A percentile compares a stretch with the other conserved stretches of the same genome.
These are phyloP conservation scores for Ciconia maguari DNA, from an alignment of 2,113 vertebrate species.

Conservation along the genomic window DNA sequence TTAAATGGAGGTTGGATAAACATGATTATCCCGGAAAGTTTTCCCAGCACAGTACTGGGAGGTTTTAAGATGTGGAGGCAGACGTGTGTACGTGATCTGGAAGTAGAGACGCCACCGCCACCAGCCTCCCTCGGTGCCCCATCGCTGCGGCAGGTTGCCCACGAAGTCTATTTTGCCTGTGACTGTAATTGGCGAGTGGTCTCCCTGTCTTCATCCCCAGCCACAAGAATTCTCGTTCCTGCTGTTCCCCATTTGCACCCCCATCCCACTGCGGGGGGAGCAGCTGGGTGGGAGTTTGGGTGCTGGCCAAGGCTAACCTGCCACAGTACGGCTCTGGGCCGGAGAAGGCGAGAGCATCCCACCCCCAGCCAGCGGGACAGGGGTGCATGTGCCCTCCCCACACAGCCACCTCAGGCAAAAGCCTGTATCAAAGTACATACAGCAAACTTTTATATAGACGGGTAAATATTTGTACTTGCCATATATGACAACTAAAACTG, in stretches of 20 bases:
- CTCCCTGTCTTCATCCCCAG: neutral
- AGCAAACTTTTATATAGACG: neutral
- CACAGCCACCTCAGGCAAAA: neutral
- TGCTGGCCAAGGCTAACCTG: neutral
- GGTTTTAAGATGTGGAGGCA: neutral
- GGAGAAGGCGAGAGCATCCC: neutral
- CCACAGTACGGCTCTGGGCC: rapidly evolving
- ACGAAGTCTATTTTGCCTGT: neutral
- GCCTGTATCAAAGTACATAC: no score
- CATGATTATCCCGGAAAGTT: neutral
- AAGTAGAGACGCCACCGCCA: neutral
- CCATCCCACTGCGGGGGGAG: neutral
- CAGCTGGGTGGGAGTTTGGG: neutral
- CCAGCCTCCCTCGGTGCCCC: neutral
- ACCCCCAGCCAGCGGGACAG: neutral
- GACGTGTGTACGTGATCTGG: neutral
- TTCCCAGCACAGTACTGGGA: neutral
- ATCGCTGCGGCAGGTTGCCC: rapidly evolving
- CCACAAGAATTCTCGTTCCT: neutral
- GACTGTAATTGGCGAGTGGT: neutral
- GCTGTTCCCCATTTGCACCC: neutral
- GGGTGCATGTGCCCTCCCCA: neutral
- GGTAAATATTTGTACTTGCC: neutral
- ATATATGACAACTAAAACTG: neutral
- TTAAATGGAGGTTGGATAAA: constrained; percentile 30